Evolutionary conservation across 1,140 invertebrate genomes (phyloP).

Genomic region (Rhopalosiphum maidis): DNA sequence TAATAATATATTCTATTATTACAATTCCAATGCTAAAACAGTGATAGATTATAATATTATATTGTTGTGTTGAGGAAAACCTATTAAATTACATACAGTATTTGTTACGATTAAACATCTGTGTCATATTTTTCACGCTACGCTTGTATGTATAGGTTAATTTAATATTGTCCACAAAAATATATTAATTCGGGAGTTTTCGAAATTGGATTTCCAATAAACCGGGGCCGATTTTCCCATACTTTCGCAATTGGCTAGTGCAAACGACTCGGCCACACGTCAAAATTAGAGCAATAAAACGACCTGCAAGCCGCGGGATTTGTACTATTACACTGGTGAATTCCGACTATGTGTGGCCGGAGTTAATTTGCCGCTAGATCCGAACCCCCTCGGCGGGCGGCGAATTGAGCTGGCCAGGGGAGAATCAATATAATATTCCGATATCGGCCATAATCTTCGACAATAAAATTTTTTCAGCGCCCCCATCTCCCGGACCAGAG

Average conservation of each 20-base stretch:
- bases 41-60: not conserved
- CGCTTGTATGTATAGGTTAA: not conserved
- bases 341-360: not conserved
- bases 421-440: constrained; percentile 16
- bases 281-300: not conserved
- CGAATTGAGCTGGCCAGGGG: not conserved
- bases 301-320: not conserved
- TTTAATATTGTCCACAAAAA: not conserved
- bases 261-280: not conserved
- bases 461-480: not conserved
- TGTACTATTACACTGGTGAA: not conserved
- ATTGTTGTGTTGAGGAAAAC: not conserved
- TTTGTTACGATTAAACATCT: not conserved
- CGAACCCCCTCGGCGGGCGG: not conserved
- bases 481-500: not conserved
- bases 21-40: not conserved
- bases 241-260: not conserved
- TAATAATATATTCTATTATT: not conserved
- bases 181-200: not conserved
- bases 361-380: constrained; percentile 9
- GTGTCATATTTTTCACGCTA: not conserved
- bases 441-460: not conserved
- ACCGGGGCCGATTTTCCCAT: not conserved
- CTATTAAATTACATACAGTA: not conserved
- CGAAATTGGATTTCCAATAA: not conserved